Base-by-base conservation (phyloP, 2,113 vertebrate species). In the Paraplagusia blochii region DNA sequence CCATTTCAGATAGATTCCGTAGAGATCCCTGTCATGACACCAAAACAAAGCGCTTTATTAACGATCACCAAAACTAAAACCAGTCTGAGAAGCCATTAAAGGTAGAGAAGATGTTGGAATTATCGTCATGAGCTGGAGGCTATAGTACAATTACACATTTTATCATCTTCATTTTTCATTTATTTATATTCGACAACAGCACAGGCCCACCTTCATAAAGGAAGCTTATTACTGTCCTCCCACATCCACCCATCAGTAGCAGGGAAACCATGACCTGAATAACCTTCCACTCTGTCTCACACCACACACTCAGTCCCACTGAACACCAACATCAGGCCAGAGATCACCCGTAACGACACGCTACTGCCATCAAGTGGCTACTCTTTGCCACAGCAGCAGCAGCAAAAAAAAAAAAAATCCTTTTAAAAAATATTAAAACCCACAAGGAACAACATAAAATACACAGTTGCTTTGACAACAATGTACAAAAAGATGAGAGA, bases 201-300 rank as follows among this genome's bases (percentile, higher is more conserved):
- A 59, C 69, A 72, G 54, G 81, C 78, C 80, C 74, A 58, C 63
- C 83, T 88, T 81, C 73, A 79, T 40, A 29, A 72, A 86, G 73
- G 80, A 83, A 87, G 70, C 77, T 70, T 80, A 80, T 83, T 82
- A 85, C 83, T 84, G 83, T 81, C 84, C 85, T 81, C 84, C 74
- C 66, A 77, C 85, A 73, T 82, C 81, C 80, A 75, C 75, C 69
- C 71, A 87, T 85, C 80, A 84, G 79, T 57, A 75, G 82, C 76
- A 80, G 77, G 73, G 79, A 16, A 84, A 84, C 81, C 62, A 73
- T 70, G 66, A 82, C 83, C 87, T 85, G 79, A 77, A 77, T 88
- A 80, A 88, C 85, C 81, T 70, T 63, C 65, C 73, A 74, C 69
- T 54, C 70, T 61, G 62, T n/a, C 47, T 55, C 47, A 18, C 59